Evolutionary conservation across 2,113 vertebrate species (phyloP).

Genomic region (Noturus placidus): DNA sequence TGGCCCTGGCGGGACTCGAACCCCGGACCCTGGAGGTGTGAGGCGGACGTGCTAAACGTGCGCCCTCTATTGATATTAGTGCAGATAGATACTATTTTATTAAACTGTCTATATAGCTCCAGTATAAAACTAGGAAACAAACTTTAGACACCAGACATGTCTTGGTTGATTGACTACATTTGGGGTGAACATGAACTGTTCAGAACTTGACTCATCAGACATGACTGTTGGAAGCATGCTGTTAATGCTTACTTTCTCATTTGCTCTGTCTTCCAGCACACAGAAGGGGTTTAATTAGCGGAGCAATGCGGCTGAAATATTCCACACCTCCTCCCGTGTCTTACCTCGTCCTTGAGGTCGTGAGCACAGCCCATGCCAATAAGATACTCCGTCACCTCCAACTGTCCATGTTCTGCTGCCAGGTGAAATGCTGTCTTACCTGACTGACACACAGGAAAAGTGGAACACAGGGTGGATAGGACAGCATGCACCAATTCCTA

Average conservation of each 20-base stretch:
- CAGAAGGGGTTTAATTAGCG: constrained; percentile 34
- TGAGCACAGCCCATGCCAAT: constrained; percentile 78
- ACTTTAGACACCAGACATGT: neutral
- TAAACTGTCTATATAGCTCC: neutral
- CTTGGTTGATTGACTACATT: neutral
- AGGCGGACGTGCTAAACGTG: too few species aligned
- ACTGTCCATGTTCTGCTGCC: constrained; percentile 77
- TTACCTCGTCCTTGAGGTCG: constrained; percentile 83
- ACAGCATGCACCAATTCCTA: neutral
- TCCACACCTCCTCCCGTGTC: neutral
- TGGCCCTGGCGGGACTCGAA: too few species aligned
- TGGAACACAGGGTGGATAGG: constrained; percentile 14
- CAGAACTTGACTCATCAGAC: neutral
- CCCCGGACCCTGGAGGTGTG: too few species aligned
- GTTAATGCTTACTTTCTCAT: neutral
- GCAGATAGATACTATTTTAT: neutral
- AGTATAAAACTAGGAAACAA: neutral
- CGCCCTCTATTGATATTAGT: neutral
- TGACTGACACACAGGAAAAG: constrained; percentile 61
- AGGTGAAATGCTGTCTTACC: constrained; percentile 82
- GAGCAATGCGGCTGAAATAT: neutral
- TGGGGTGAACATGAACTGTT: neutral
- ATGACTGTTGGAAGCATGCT: neutral
- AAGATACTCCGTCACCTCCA: constrained; percentile 82
- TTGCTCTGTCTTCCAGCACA: neutral